Evolutionary conservation across 2,888 invertebrate species (phyloP).

Genomic region (Xestia sexstrigata): DNA sequence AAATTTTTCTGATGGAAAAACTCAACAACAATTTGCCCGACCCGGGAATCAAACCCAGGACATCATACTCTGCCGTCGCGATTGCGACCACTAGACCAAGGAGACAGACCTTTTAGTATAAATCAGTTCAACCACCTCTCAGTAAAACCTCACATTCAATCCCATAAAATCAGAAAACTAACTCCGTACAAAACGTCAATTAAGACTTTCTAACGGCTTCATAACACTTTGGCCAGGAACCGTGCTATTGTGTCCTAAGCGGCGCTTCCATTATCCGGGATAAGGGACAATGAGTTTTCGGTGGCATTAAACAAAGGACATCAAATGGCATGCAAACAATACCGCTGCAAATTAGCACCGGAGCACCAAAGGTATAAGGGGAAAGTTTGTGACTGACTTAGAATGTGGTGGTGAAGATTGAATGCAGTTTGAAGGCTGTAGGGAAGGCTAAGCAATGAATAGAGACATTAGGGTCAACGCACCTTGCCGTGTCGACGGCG

Average conservation of each 20-base stretch:
- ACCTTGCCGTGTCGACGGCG: too few species aligned
- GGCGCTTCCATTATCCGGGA: slow-evolving; percentile 48
- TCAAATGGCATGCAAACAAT: slow-evolving; percentile 64
- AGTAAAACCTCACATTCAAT: neutral
- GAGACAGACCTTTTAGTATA: too few species aligned
- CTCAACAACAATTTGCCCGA: too few species aligned
- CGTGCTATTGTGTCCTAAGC: slow-evolving; percentile 58
- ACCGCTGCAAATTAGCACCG: slow-evolving; percentile 48
- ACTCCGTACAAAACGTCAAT: slow-evolving; percentile 47
- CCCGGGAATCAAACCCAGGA: neutral
- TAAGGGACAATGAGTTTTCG: slow-evolving; percentile 59
- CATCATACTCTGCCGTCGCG: neutral
- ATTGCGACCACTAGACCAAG: neutral
- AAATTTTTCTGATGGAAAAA: too few species aligned
- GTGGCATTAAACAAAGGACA: slow-evolving; percentile 57
- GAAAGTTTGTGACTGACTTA: slow-evolving; percentile 17
- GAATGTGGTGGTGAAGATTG: neutral
- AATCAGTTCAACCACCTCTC: too few species aligned
- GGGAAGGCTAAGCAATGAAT: too few species aligned
- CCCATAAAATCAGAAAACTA: slow-evolving; percentile 16
- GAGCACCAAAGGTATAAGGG: neutral
- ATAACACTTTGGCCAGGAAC: slow-evolving; percentile 48
- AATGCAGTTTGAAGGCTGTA: neutral
- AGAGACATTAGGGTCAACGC: too few species aligned
- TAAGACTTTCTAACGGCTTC: slow-evolving; percentile 44